Percentiles rank a stretch among this genome's conserved stretches.
Conservation (phyloP, 2,797 vertebrate species). For the Phaenicophaeus curvirostris region DNA sequence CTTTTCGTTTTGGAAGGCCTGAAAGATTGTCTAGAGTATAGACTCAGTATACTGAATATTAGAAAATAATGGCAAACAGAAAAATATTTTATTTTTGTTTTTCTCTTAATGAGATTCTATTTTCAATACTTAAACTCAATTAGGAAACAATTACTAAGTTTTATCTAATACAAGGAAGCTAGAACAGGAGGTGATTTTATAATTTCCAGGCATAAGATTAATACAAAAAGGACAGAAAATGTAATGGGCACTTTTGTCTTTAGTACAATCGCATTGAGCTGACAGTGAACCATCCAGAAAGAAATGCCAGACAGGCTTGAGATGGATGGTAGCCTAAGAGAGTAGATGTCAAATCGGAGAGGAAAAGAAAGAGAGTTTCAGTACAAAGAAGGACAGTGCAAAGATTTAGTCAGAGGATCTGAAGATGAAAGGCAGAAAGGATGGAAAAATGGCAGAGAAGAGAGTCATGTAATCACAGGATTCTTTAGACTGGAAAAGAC, state of each 20-base stretch:
- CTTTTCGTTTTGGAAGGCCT: neutral
- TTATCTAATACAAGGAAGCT: neutral
- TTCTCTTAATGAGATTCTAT: neutral
- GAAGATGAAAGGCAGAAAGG: neutral
- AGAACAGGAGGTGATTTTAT: neutral
- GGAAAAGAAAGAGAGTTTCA: neutral
- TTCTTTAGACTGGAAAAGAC: no score
- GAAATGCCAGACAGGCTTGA: neutral
- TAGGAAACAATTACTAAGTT: neutral
- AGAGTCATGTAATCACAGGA: no score
- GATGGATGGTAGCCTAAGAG: neutral
- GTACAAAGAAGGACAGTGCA: neutral
- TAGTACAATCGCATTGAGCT: neutral
- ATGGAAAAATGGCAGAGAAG: neutral
- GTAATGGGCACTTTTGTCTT: neutral
- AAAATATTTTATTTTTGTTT: neutral
- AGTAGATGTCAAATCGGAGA: neutral
- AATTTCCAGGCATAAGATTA: neutral
- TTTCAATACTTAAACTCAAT: neutral
- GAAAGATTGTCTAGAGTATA: neutral
- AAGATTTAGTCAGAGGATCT: neutral
- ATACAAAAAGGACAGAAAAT: rapidly evolving
- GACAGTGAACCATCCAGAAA: neutral
- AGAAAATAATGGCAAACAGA: neutral
- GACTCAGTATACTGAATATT: neutral